phyloP scores from a whole-genome alignment of 2,113 vertebrate species.

The Cyphomyrus discorhynchus region DNA sequence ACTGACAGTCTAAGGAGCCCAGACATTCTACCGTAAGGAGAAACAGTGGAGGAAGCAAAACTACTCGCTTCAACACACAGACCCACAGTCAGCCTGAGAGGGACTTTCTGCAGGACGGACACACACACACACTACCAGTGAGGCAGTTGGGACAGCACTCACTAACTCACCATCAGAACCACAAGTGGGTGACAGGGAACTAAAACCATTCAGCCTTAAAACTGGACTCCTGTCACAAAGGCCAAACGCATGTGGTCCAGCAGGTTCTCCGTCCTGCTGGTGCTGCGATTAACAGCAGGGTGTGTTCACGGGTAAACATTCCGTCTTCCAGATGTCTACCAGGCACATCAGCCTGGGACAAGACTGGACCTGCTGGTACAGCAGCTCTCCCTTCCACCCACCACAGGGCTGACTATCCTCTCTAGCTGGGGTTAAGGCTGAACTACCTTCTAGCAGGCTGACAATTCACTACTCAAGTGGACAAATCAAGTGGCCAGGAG shows the following conservation, averaged over 20 bases:
- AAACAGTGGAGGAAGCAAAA: not conserved
- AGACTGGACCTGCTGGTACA: constrained; percentile 71
- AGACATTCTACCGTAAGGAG: not conserved
- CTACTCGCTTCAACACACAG: not conserved
- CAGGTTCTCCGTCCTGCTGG: constrained; percentile 35
- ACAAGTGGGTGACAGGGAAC: constrained; percentile 14
- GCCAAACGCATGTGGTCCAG: not conserved
- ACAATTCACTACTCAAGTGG: not conserved
- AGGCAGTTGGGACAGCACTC: not conserved
- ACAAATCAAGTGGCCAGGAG: not conserved
- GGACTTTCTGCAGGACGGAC: not conserved
- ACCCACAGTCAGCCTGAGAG: not conserved
- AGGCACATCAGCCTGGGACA: constrained; percentile 56
- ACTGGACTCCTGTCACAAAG: not conserved
- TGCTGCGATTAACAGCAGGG: constrained; percentile 43
- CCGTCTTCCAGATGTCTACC: constrained; percentile 61
- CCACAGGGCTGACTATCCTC: constrained; percentile 39
- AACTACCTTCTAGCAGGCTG: not conserved
- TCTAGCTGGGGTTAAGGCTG: not conserved
- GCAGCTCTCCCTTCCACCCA: constrained; percentile 37
- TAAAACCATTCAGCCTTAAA: constrained; percentile 19
- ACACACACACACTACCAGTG: not conserved
- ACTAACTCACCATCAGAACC: constrained; percentile 33
- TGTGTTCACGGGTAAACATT: constrained; percentile 57
- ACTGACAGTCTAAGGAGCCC: not conserved